Evolutionary conservation across 2,797 vertebrate species (phyloP), one percentile per base, ranked within the genome.

Genomic region (Pogoniulus pusillus): DNA sequence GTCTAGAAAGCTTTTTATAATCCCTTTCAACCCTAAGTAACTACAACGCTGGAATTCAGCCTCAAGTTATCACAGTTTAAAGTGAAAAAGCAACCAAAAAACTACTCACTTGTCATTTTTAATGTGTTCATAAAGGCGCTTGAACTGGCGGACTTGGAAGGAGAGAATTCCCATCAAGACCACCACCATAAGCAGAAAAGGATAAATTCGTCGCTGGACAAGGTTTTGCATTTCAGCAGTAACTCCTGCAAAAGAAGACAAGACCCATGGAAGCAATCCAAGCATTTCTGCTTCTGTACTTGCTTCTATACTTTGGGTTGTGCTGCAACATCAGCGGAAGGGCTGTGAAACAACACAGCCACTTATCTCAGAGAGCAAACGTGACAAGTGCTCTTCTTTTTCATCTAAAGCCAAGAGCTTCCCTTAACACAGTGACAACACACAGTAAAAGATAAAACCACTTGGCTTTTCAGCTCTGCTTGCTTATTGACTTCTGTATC

Each of bases 41-140:
- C 45, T 54, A 47, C 30, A 59, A n/a, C 9, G 49, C 3, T 39
- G 47, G 20, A 81, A 89, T 55, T 77, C 24, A 55, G 51, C 12
- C 45, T 74, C 22, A 74, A 41, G n/a, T 22, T 68, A 10, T 27
- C 24, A 58, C 23, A 79, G 55, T 57, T 76, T 26, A 6, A 80
- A 85, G 10, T 9, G 35, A 85, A 92, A 81, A 41, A 41, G 15
- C 41, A 41, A 17, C 41, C 16, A 41, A 17, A 39, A 3, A 17
- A 1, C 43, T 63, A 97, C 98, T 97, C 97, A 99, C 99, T 99
- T 99, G 97, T 99, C 99, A n/a, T 99, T 99, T 97, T 99, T 99
- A 96, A 99, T 99, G 97, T 99, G 99, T 95, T 99, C 99, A 93
- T 99, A 99, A 97, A 99, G 99, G 95, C 99, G 99, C 98, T 99